Conservation (phyloP, 53 echinoderm and acorn worm genomes). For the Echinarachnius parma region DNA sequence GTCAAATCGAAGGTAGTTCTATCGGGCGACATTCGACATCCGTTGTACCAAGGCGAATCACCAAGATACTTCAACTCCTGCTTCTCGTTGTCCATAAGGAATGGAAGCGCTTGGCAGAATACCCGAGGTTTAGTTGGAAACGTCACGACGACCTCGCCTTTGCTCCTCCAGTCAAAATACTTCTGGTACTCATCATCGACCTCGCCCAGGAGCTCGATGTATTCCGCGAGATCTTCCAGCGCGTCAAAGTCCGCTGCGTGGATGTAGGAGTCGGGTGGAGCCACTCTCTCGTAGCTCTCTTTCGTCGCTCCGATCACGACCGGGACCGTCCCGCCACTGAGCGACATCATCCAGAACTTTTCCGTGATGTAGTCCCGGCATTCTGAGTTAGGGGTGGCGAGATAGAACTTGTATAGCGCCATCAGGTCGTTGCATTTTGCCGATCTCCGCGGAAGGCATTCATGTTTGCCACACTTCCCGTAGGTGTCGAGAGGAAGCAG, state of each 20-base stretch:
- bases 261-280: slow-evolving; percentile 80
- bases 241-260: slow-evolving; percentile 65
- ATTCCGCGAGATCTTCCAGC: slow-evolving; percentile 45
- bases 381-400: slow-evolving; percentile 75
- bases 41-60: slow-evolving; percentile 79
- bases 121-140: slow-evolving; percentile 58
- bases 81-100: too few species aligned
- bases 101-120: slow-evolving; percentile 68
- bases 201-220: slow-evolving; percentile 46
- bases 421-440: slow-evolving; percentile 57
- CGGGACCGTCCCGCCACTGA: slow-evolving; percentile 60
- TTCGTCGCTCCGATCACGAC: slow-evolving; percentile 73
- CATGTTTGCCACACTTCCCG: slow-evolving; percentile 66
- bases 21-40: slow-evolving; percentile 45
- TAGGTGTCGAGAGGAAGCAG: slow-evolving; percentile 63
- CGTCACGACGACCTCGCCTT: slow-evolving; percentile 49
- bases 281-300: slow-evolving; percentile 60
- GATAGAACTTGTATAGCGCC: slow-evolving; percentile 60
- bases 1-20: slow-evolving; percentile 7
- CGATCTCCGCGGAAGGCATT: slow-evolving; percentile 68
- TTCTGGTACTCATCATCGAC: slow-evolving; percentile 59
- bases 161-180: slow-evolving; percentile 68
- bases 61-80: too few species aligned
- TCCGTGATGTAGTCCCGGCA: slow-evolving; percentile 90
- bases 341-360: slow-evolving; percentile 66